Conservation (phyloP, 2,113 vertebrate genomes). For the Acanthisitta chloris region DNA sequence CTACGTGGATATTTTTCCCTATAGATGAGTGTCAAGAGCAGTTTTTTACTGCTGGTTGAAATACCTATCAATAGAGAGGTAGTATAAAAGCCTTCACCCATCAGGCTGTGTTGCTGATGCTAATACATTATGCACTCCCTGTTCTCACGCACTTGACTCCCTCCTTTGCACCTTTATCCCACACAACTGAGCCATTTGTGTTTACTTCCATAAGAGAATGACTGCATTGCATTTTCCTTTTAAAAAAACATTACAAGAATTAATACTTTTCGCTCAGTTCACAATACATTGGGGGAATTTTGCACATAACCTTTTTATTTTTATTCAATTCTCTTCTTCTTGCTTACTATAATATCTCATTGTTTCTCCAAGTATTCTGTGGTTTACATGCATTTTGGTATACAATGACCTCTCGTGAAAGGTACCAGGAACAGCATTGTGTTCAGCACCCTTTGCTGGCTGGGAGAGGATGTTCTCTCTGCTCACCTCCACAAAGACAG, state of each 20-base stretch:
- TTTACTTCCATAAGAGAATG: background rate
- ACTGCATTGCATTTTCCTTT: background rate
- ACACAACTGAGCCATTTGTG: background rate
- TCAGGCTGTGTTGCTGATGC: slow-evolving; percentile 52
- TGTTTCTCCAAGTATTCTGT: background rate
- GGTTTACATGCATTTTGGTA: background rate
- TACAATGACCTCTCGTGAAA: background rate
- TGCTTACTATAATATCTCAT: background rate
- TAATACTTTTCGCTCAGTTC: background rate
- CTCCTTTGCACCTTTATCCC: slow-evolving; percentile 40
- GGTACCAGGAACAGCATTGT: background rate
- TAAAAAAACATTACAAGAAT: background rate
- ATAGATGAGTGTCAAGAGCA: slow-evolving; percentile 75
- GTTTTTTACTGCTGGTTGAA: slow-evolving; percentile 76
- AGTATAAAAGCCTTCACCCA: slow-evolving; percentile 67
- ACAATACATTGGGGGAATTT: background rate
- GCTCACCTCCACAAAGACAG: background rate
- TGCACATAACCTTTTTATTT: background rate
- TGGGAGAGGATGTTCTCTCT: background rate
- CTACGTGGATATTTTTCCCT: slow-evolving; percentile 76
- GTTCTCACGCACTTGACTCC: slow-evolving; percentile 23
- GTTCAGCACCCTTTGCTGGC: background rate
- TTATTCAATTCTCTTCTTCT: background rate
- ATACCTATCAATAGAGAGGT: slow-evolving; percentile 68
- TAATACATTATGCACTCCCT: slow-evolving; percentile 38